Conservation (phyloP, 2,888 invertebrate genomes). For the Elysia crispata region DNA sequence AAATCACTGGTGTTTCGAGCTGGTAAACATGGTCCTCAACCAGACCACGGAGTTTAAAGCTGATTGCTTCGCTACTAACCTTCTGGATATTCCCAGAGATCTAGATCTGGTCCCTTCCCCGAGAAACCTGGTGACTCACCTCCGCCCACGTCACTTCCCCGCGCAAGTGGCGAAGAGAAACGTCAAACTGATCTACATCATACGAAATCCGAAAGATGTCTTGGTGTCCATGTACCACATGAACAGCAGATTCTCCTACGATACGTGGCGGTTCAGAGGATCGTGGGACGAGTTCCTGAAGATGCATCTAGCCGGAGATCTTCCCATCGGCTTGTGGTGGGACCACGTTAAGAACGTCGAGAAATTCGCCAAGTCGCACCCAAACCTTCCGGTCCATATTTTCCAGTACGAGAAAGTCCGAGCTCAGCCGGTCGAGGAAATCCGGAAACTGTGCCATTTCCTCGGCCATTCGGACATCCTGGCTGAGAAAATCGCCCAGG, state of each 20-base stretch:
- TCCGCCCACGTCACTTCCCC: not conserved
- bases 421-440: not conserved
- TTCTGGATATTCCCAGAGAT: not conserved
- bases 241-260: not conserved
- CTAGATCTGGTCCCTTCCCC: not conserved
- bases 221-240: conserved; percentile 7
- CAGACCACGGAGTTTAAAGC: not conserved
- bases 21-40: conserved; percentile 9
- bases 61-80: not conserved
- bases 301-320: not conserved
- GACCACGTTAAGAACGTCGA: conserved; percentile 1
- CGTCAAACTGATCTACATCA: not conserved
- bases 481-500: not conserved
- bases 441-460: not conserved
- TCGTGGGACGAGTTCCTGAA: not conserved
- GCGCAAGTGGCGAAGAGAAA: not conserved
- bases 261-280: not conserved
- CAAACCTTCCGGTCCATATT: not conserved
- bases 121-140: not conserved
- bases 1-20: not conserved
- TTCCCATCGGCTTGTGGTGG: not conserved
- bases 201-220: conserved; percentile 1
- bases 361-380: not conserved
- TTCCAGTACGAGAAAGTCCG: not conserved
- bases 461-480: not conserved